Conservation (phyloP, 2,888 invertebrate species). For the Heteropelma amictum region DNA sequence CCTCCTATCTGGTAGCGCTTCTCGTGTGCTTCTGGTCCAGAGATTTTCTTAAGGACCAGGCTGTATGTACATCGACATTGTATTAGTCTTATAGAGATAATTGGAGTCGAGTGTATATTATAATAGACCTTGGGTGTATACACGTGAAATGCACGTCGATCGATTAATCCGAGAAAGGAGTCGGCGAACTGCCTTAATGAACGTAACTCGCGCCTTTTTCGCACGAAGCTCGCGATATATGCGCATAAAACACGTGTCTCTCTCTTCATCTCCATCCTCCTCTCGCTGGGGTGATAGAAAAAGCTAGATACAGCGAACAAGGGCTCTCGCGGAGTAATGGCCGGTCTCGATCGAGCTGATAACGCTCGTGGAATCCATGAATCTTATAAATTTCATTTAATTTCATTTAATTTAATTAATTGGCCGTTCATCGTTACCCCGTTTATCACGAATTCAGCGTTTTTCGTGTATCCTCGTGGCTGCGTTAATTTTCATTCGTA, state of each 20-base stretch:
- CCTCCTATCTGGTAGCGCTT: constrained; percentile 44
- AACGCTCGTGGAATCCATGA: constrained; percentile 46
- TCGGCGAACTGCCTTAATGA: too few relatives aligned
- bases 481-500: neutral
- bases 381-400: constrained; percentile 48
- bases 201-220: too few relatives aligned
- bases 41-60: constrained; percentile 2
- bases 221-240: neutral
- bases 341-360: constrained; percentile 49
- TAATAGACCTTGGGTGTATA: constrained; percentile 10
- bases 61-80: constrained; percentile 49
- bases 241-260: neutral
- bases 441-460: constrained; percentile 41
- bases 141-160: neutral
- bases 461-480: neutral
- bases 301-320: constrained; percentile 27
- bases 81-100: constrained; percentile 52
- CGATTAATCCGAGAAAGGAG: neutral
- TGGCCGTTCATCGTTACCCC: constrained; percentile 24
- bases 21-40: constrained; percentile 22
- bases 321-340: constrained; percentile 17
- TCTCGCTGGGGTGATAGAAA: constrained; percentile 28
- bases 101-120: constrained; percentile 46
- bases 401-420: constrained; percentile 47
- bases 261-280: too few relatives aligned